Conservation (phyloP, 2,113 vertebrate species). For the Protomyctophum bolini region DNA sequence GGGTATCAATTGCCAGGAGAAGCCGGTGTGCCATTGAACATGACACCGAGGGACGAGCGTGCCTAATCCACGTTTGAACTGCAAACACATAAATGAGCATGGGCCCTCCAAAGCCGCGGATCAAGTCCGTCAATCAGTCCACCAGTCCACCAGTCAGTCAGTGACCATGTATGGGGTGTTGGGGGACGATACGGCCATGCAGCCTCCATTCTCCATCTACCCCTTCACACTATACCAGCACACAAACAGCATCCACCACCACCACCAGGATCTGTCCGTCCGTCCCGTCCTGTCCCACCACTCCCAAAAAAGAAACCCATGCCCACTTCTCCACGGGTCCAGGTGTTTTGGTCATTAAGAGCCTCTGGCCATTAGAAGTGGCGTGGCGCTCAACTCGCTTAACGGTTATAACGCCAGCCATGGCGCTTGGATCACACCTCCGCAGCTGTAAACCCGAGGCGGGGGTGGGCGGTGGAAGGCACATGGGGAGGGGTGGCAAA, state of each 20-base stretch:
- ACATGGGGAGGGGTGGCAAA: slow-evolving; percentile 20
- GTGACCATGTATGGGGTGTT: slow-evolving; percentile 24
- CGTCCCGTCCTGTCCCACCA: slow-evolving; percentile 19
- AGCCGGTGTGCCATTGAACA: slow-evolving; percentile 65
- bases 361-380: slow-evolving; percentile 61
- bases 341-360: slow-evolving; percentile 83
- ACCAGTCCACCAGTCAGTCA: slow-evolving; percentile 28
- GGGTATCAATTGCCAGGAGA: slow-evolving; percentile 65
- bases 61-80: slow-evolving; percentile 76
- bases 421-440: slow-evolving; percentile 78
- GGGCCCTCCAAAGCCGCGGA: slow-evolving; percentile 39
- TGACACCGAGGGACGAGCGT: slow-evolving; percentile 73
- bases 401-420: slow-evolving; percentile 73
- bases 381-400: slow-evolving; percentile 64
- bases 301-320: slow-evolving; percentile 53
- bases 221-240: slow-evolving; percentile 7
- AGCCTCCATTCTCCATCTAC: slow-evolving; percentile 17
- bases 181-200: slow-evolving; percentile 4
- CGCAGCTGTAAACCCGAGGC: slow-evolving; percentile 71
- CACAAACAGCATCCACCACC: background rate
- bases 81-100: slow-evolving; percentile 47
- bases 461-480: background rate
- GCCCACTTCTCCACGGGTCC: slow-evolving; percentile 48
- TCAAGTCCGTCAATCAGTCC: too few relatives aligned
- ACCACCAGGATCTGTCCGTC: background rate